Percentiles rank a stretch among this genome's conserved stretches.
Evolutionary conservation across 2,113 vertebrate genomes (phyloP).

Genomic region (Phocoena sinus): DNA sequence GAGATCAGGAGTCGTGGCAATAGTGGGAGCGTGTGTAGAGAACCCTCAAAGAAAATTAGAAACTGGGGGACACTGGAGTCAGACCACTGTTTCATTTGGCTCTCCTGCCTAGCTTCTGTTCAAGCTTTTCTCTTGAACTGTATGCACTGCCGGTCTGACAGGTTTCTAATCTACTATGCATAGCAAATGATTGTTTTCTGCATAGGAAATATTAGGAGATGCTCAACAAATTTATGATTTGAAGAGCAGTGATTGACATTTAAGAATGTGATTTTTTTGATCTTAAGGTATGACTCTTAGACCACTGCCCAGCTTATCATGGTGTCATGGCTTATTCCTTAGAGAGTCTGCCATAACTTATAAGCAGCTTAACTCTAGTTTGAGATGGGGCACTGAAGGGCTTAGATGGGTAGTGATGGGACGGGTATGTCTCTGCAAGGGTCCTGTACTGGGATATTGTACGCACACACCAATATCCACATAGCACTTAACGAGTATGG

Average conservation of each 20-base stretch:
- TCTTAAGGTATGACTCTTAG: not conserved
- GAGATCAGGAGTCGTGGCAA: not conserved
- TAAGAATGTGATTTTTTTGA: not conserved
- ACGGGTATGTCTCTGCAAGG: not conserved
- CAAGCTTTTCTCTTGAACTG: not conserved
- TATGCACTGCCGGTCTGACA: not conserved
- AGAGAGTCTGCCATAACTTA: not conserved
- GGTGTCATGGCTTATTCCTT: not conserved
- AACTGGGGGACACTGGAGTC: not conserved
- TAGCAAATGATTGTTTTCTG: not conserved
- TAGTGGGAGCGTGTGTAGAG: fast-evolving
- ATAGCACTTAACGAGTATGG: too few relatives aligned
- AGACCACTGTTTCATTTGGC: not conserved
- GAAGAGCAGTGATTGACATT: not conserved
- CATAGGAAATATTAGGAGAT: not conserved
- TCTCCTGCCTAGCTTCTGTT: not conserved
- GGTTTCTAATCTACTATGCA: not conserved
- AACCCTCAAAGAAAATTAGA: not conserved
- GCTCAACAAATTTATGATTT: not conserved
- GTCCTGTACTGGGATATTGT: not conserved
- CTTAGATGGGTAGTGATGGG: not conserved
- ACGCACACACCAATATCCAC: too few relatives aligned
- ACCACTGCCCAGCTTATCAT: too few relatives aligned
- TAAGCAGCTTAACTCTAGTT: not conserved
- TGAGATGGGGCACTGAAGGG: not conserved